Evolutionary conservation across 1,140 invertebrate genomes (phyloP), one percentile per base, ranked within the genome.

Genomic region (Ridgeia piscesae): DNA sequence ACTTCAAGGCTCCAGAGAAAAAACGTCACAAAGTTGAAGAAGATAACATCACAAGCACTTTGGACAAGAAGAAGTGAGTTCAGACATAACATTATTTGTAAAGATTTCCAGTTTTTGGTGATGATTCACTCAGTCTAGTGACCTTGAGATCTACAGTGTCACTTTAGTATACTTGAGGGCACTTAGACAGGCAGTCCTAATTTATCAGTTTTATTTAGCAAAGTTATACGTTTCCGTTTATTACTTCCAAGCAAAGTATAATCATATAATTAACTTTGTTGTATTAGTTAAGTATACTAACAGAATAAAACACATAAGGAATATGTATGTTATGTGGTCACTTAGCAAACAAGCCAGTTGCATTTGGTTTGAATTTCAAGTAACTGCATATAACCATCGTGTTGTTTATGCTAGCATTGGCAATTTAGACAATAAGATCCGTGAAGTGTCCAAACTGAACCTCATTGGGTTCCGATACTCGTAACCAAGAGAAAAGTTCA

Each of bases 21-120:
- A 92, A 34, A 50, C 89, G 50, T 33, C 58, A 77, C 17, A 77
- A 77, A 77, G 27, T 4, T 77, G 27, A 77, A 77, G 58, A 77
- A 77, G 91, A 34, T 89, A 90, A 21, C 88, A 91, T 17, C 33
- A 48, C 27, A 50, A 89, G 92, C 50, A 93, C 92, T 89, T 9
- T 34, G 17, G 92, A 92, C n/a, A 77, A 77, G 58, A 77, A 77
- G 58, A 77, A 77, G 58, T 77, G 58, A 77, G 58, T 27, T 77
- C 17, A 77, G 2, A 42, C 11, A 42, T 42, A 11, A 42, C 4
- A 42, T 42, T 77, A 17, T 77, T 2, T 14, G 58, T 77, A 77
- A 77, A 31, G 58, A 9, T 42, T 42, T 42, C 42, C 42, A 21
- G 11, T 8, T 77, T 77, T 21, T 31, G 14, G 58, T 77, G 17